These are phyloP conservation scores for Rattus rattus DNA, from an alignment of 2,113 vertebrate species.

Conservation along the genomic window DNA sequence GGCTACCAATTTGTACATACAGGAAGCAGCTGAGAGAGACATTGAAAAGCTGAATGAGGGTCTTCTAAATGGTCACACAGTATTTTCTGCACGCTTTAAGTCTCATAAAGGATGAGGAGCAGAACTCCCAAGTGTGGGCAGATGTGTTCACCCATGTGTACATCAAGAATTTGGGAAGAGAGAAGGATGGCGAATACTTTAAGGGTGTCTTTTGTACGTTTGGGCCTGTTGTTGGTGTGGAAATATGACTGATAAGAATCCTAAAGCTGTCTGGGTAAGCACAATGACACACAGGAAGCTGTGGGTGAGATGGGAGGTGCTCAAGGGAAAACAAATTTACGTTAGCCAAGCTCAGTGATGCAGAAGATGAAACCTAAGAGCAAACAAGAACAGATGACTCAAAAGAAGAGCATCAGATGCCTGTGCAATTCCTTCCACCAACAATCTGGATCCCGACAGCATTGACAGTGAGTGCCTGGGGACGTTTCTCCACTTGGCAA, in stretches of 20 bases:
- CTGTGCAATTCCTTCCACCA: conserved; percentile 96
- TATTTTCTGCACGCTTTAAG: conserved; percentile 91
- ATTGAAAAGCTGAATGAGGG: conserved; percentile 99
- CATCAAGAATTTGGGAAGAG: conserved; percentile 73
- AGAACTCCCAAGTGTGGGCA: conserved; percentile 94
- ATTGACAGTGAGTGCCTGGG: conserved; percentile 96
- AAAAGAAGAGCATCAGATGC: conserved; percentile 98
- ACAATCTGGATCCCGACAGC: conserved; percentile 95
- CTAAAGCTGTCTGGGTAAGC: conserved; percentile 96
- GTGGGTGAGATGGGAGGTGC: background rate
- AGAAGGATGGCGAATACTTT: conserved; percentile 96
- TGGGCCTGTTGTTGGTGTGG: conserved; percentile 94
- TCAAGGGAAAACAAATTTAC: conserved; percentile 76
- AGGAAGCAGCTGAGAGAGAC: conserved; percentile 85
- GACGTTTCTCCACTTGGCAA: background rate
- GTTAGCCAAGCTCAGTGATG: background rate
- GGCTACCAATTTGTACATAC: background rate
- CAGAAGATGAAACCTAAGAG: background rate
- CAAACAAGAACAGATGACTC: conserved; percentile 84
- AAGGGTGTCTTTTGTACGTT: conserved; percentile 96
- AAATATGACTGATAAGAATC: conserved; percentile 96
- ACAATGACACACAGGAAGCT: conserved; percentile 95
- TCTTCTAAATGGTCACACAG: conserved; percentile 98
- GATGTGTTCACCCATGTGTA: conserved; percentile 93
- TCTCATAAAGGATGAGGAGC: conserved; percentile 96